Conservation (phyloP, 2,797 vertebrate species). For the Gymnopithys bicolor region DNA sequence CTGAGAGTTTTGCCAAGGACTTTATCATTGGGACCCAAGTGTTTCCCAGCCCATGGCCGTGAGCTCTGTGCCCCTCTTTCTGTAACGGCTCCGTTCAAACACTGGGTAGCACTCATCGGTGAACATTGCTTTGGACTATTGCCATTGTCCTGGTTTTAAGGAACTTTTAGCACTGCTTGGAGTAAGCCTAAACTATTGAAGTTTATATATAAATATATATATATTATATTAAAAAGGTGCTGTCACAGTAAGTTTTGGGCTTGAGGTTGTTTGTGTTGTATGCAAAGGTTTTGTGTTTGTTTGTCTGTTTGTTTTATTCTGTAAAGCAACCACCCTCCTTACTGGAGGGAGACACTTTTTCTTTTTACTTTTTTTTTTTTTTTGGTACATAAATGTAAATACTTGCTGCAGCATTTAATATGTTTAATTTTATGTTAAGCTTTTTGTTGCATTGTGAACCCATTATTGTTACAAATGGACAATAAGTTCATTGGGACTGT, state of each 20-base stretch:
- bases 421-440: slow-evolving; percentile 87
- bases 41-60: not conserved
- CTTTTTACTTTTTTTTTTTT: slow-evolving; percentile 8
- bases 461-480: slow-evolving; percentile 87
- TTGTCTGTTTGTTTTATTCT: slow-evolving; percentile 82
- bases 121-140: slow-evolving; percentile 38
- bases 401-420: slow-evolving; percentile 93
- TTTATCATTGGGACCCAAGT: not conserved
- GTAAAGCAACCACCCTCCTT: slow-evolving; percentile 97
- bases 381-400: slow-evolving; percentile 85
- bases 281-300: slow-evolving; percentile 87
- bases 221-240: slow-evolving; percentile 72
- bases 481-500: slow-evolving; percentile 89
- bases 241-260: slow-evolving; percentile 78
- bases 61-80: not conserved
- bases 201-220: slow-evolving; percentile 67
- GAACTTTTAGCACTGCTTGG: slow-evolving; percentile 74
- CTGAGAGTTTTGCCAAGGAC: slow-evolving; percentile 33
- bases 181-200: slow-evolving; percentile 72
- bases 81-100: slow-evolving; percentile 18
- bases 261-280: slow-evolving; percentile 79
- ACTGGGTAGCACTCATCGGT: slow-evolving; percentile 1
- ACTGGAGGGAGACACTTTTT: slow-evolving; percentile 83
- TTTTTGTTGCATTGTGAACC: slow-evolving; percentile 86
- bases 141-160: slow-evolving; percentile 67